phyloP scores from a whole-genome alignment of 1,140 invertebrate genomes.

The Bombus soroeensis region DNA sequence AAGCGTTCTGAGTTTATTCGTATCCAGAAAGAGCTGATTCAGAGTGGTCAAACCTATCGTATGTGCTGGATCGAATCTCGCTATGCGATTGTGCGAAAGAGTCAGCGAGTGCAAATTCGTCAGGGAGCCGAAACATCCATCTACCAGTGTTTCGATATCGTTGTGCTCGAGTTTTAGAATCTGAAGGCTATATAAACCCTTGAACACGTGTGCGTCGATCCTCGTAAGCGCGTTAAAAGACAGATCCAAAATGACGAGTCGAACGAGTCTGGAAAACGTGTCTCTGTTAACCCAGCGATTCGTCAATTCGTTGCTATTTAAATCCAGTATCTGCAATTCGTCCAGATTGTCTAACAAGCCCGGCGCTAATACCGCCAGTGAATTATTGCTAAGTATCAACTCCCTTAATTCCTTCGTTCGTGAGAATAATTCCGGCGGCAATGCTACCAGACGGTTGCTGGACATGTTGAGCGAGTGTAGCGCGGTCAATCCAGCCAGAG shows the following conservation, averaged over 20 bases:
- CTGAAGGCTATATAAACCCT: slow-evolving; percentile 89
- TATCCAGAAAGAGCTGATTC: slow-evolving; percentile 88
- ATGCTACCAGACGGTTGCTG: slow-evolving; percentile 88
- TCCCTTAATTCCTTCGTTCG: slow-evolving; percentile 87
- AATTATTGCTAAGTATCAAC: slow-evolving; percentile 91
- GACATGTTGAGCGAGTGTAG: slow-evolving; percentile 90
- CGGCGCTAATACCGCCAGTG: slow-evolving; percentile 89
- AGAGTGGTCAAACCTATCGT: slow-evolving; percentile 89
- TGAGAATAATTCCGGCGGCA: slow-evolving; percentile 89
- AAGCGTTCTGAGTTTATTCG: slow-evolving; percentile 88
- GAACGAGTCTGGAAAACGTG: slow-evolving; percentile 88
- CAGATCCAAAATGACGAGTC: slow-evolving; percentile 90
- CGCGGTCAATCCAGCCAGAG: slow-evolving; percentile 86
- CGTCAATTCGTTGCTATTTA: slow-evolving; percentile 90
- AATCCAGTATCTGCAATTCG: slow-evolving; percentile 89
- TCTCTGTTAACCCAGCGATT: slow-evolving; percentile 91
- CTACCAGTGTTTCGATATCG: slow-evolving; percentile 87
- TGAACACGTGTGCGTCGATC: slow-evolving; percentile 89
- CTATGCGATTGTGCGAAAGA: slow-evolving; percentile 89
- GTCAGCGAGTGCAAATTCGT: slow-evolving; percentile 90
- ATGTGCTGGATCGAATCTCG: slow-evolving; percentile 87
- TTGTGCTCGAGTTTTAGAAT: slow-evolving; percentile 91
- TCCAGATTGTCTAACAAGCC: slow-evolving; percentile 90
- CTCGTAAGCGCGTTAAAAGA: slow-evolving; percentile 88
- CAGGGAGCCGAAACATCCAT: slow-evolving; percentile 89